Base-by-base conservation (phyloP, 1,140 invertebrate genomes). In the Heliconius melpomene region DNA sequence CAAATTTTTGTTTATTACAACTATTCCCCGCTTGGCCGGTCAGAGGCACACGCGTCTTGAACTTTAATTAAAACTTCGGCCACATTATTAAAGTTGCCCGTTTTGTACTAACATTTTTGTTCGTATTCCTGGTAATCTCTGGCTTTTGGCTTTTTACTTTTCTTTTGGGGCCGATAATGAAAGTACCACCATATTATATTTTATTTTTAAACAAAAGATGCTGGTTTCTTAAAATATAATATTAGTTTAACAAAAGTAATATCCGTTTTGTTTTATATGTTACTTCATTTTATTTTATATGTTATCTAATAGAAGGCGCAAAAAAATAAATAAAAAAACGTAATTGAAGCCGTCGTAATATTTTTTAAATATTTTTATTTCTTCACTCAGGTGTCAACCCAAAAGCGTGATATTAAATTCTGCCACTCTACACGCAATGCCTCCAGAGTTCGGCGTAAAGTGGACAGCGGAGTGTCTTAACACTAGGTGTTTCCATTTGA, bases 51-150 rank as follows among this genome's bases (percentile, higher is more conserved):
- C 70, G 70, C 71, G 71, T 38, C 71, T 38, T 72, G 71, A 72
- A 40, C 71, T 72, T 72, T 72, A 72, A 72, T 72, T 72, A 72
- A 72, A 72, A 72, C 71, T 72, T 72, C 40, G 29, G 18, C 29
- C 29, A 72, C 71, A 72, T 72, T 72, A 72, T 72, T 72, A 72
- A 72, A 72, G 29, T 72, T 72, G 20, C 18, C 71, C 7, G 18
- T 40, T 72, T 36, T 72, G 16, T 72, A 40, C 32, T 13, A 18
- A 72, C 38, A 72, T 40, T 38, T 72, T 72, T 40, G 71, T 29
- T 26, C 60, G 26, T 66, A 66, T 26, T 36, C 32, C 7, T 0
- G 1, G 26, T 66, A 18, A 29, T 29, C 60, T 66, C 13, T 11
- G 26, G 2, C 2, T 72, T 72, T 32, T 32, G 29, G 29, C 29